These are phyloP conservation scores for Drosophila cognata DNA, from an alignment of 2,888 invertebrate species.

Conservation along the genomic window DNA sequence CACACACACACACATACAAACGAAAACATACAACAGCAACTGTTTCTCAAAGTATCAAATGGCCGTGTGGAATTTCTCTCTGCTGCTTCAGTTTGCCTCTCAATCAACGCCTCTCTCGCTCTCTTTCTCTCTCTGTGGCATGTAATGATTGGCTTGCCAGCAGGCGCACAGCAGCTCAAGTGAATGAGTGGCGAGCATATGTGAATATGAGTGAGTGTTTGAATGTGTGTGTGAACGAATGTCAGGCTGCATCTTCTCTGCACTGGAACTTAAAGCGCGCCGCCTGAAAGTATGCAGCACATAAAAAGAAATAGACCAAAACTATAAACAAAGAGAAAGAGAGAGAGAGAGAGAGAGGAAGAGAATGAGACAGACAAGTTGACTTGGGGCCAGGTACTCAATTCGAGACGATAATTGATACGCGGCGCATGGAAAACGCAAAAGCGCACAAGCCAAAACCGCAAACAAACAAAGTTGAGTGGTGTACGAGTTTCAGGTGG, in stretches of 20 bases:
- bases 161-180: constrained; percentile 38
- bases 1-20: background rate
- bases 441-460: constrained; percentile 69
- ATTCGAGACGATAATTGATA: constrained; percentile 77
- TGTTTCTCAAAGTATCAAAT: constrained; percentile 58
- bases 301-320: background rate
- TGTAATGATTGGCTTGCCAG: constrained; percentile 58
- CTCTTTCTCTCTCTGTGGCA: constrained; percentile 18
- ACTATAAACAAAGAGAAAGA: constrained; percentile 9
- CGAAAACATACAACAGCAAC: constrained; percentile 13
- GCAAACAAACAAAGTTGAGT: constrained; percentile 73
- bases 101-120: background rate
- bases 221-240: constrained; percentile 20
- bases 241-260: constrained; percentile 16
- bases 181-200: constrained; percentile 21
- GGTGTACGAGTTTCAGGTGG: constrained; percentile 14
- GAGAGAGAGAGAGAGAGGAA: background rate
- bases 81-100: background rate
- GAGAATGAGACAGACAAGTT: background rate
- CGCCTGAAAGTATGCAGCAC: constrained; percentile 62
- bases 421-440: constrained; percentile 65
- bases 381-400: constrained; percentile 37
- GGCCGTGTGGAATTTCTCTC: constrained; percentile 34
- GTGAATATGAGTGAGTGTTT: constrained; percentile 13
- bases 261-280: constrained; percentile 68